A percentile compares a stretch with the other conserved stretches of the same genome.
phyloP scores from a whole-genome alignment of 2,888 invertebrate genomes.

The Ichneumoninae sp. region DNA sequence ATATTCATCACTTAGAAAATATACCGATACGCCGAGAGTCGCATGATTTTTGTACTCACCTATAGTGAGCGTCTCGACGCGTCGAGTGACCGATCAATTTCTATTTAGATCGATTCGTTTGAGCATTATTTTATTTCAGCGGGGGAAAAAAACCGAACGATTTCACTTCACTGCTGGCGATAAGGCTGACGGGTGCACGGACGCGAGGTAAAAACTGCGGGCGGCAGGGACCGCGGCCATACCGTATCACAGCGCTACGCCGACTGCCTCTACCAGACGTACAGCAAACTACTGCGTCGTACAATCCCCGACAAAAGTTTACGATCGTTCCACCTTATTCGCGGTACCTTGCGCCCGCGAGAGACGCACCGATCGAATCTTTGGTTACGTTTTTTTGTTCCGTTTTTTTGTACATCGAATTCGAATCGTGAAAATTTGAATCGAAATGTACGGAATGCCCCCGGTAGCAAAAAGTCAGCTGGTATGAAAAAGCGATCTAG shows the following conservation, averaged over 20 bases:
- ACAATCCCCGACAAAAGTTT: constrained; percentile 74
- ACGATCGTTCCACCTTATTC: not conserved
- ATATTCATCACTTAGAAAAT: constrained; percentile 21
- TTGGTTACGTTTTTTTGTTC: not conserved
- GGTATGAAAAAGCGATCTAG: too few relatives aligned
- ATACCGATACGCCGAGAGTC: constrained; percentile 10
- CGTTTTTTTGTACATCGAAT: not conserved
- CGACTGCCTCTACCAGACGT: constrained; percentile 80
- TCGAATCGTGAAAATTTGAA: not conserved
- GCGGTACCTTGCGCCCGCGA: not conserved
- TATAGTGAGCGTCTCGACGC: constrained; percentile 15
- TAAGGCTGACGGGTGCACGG: constrained; percentile 40
- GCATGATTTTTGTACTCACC: constrained; percentile 57
- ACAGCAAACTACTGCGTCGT: constrained; percentile 76
- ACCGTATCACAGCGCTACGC: constrained; percentile 80
- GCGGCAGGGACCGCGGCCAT: constrained; percentile 75
- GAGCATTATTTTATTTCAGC: constrained; percentile 16
- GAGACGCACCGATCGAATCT: not conserved
- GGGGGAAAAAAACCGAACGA: constrained; percentile 3
- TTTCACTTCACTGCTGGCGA: constrained; percentile 38
- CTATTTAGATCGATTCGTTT: not conserved
- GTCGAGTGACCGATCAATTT: constrained; percentile 11
- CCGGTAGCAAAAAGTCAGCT: too few relatives aligned
- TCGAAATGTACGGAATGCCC: too few relatives aligned
- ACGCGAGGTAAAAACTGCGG: constrained; percentile 73